phyloP scores from a whole-genome alignment of 1,140 invertebrate genomes.

The Anthonomus grandis region DNA sequence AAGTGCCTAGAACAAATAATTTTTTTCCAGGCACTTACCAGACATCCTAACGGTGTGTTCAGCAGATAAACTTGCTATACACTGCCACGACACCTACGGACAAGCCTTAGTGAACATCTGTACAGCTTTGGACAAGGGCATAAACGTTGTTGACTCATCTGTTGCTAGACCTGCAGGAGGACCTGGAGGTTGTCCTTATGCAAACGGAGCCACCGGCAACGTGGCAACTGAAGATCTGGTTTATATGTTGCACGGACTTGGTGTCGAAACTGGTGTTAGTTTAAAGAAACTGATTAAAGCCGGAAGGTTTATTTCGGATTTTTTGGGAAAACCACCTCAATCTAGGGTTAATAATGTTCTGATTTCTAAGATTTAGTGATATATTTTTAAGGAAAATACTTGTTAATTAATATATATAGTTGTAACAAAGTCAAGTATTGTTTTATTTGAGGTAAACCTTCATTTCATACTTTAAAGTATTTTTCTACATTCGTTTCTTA shows the following conservation, averaged over 20 bases:
- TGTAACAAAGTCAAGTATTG: too few species aligned
- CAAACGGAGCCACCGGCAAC: slow-evolving; percentile 92
- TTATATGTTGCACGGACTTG: slow-evolving; percentile 90
- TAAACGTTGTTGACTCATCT: slow-evolving; percentile 87
- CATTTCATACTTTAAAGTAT: too few species aligned
- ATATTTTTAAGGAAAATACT: too few species aligned
- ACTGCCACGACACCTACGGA: slow-evolving; percentile 98
- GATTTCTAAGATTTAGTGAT: slow-evolving; percentile 36
- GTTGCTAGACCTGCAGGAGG: too few species aligned
- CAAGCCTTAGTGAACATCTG: slow-evolving; percentile 93
- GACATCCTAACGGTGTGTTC: slow-evolving; percentile 68
- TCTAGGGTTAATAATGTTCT: slow-evolving; percentile 83
- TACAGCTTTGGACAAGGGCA: slow-evolving; percentile 77
- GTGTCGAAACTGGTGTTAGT: slow-evolving; percentile 81
- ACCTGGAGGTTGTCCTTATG: slow-evolving; percentile 98
- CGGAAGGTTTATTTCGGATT: slow-evolving; percentile 80
- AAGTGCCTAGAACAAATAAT: too few species aligned
- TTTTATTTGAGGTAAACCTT: too few species aligned
- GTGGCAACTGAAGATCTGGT: slow-evolving; percentile 96
- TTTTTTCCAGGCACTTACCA: too few species aligned
- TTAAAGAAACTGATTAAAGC: slow-evolving; percentile 74
- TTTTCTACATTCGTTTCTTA: too few species aligned
- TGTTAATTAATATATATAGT: too few species aligned
- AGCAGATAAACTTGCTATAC: slow-evolving; percentile 77
- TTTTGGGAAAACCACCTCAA: slow-evolving; percentile 66